Evolutionary conservation across 2,797 vertebrate species (phyloP), one percentile per base, ranked within the genome.

Genomic region (Pseudomugil gertrudae): DNA sequence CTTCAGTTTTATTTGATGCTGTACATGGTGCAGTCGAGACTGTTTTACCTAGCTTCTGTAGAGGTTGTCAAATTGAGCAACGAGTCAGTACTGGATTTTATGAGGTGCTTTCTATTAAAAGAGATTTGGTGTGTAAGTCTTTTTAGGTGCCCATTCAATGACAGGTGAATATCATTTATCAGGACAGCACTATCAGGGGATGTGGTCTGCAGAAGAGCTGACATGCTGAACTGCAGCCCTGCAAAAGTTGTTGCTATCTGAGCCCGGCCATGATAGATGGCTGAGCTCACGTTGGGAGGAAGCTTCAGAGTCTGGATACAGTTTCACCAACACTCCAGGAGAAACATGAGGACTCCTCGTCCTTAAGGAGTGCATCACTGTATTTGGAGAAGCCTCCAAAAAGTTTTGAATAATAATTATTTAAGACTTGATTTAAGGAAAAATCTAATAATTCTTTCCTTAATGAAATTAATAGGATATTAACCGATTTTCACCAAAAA

Each of bases 141-240:
- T 78, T 79, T 70, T 66, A 70, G 65, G 65, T 78, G 71, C 76
- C 81, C 66, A 38, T 63, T 65, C 63, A 52, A 2, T 73, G 81
- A 81, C 65, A 72, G 79, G 66, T 79, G 67, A 71, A 72, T 77
- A 85, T 85, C 78, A 85, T 89, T 89, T 74, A 88, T 90, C 78
- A 80, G 78, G 84, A 86, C 79, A 69, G 79, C 30, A 60, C 71
- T 78, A 76, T 84, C 79, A 84, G 64, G 78, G 70, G 82, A 88
- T 30, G 63, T 79, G 57, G 81, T 85, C 74, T 57, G 73, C 78
- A 86, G 80, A 89, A 88, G 78, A 43, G 77, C 84, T 90, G 87
- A 92, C 74, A 13, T 68, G 79, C 66, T 81, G 76, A 85, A 86
- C 76, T 73, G 76, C 66, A 70, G 51, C 59, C 64, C 85, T 80